phyloP scores from a whole-genome alignment of 1,140 invertebrate genomes.

The Oedothorax gibbosus region DNA sequence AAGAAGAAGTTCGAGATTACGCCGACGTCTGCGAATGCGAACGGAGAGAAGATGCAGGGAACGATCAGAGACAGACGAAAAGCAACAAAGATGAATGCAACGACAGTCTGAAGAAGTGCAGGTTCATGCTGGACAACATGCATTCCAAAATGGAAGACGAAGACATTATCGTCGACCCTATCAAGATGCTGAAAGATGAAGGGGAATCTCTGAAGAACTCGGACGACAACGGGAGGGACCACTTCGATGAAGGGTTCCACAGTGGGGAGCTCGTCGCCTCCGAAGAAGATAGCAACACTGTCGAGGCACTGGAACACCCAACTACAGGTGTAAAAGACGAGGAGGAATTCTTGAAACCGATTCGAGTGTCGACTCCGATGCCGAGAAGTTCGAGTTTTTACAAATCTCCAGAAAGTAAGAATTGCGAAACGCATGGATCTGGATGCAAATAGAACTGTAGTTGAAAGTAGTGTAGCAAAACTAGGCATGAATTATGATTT shows the following conservation, averaged over 20 bases:
- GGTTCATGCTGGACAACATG: slow-evolving; percentile 16
- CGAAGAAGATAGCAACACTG: slow-evolving; percentile 52
- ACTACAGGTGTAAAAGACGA: slow-evolving; percentile 29
- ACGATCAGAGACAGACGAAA: not conserved
- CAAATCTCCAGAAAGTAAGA: slow-evolving; percentile 55
- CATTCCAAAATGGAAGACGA: slow-evolving; percentile 44
- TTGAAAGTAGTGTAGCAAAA: too few relatives aligned
- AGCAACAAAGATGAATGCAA: not conserved
- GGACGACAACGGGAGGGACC: slow-evolving; percentile 39
- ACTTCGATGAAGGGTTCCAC: slow-evolving; percentile 56
- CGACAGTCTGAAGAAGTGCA: slow-evolving; percentile 2
- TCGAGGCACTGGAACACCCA: slow-evolving; percentile 10
- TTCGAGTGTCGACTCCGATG: slow-evolving; percentile 44
- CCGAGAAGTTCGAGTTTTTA: slow-evolving; percentile 52
- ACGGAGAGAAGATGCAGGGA: not conserved
- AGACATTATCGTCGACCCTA: slow-evolving; percentile 49
- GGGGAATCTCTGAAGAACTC: slow-evolving; percentile 39
- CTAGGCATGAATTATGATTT: too few relatives aligned
- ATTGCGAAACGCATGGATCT: not conserved
- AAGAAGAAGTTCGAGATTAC: not conserved
- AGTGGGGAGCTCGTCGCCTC: slow-evolving; percentile 50
- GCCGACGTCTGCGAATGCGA: not conserved
- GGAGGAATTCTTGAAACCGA: slow-evolving; percentile 18
- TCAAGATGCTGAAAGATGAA: slow-evolving; percentile 43
- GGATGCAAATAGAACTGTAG: too few relatives aligned